Percentiles rank a stretch among this genome's conserved stretches.
phyloP scores from a whole-genome alignment of 2,888 invertebrate genomes.

The Ichneumoninae sp. region DNA sequence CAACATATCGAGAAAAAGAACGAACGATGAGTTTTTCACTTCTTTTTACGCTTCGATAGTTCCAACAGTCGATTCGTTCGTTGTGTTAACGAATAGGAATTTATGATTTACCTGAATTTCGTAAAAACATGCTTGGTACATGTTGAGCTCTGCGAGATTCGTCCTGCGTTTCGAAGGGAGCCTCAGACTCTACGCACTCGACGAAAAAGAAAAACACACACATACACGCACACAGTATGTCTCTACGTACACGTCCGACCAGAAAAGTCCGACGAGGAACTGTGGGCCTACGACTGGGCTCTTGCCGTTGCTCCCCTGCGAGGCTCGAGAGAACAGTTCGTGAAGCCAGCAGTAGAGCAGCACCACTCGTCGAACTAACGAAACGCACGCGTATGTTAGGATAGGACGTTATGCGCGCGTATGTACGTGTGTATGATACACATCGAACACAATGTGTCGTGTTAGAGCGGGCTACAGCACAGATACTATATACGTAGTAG shows the following conservation, averaged over 20 bases:
- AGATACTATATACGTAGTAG: background rate
- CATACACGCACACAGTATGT: background rate
- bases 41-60: conserved; percentile 36
- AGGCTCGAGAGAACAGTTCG: conserved; percentile 22
- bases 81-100: conserved; percentile 17
- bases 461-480: background rate
- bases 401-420: conserved; percentile 22
- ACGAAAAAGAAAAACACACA: conserved; percentile 14
- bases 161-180: background rate
- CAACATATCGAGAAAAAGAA: conserved; percentile 65
- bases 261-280: conserved; percentile 20
- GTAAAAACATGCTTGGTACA: conserved; percentile 75
- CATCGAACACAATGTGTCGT: conserved; percentile 8
- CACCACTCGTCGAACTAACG: conserved; percentile 47
- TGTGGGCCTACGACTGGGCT: conserved; percentile 18
- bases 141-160: conserved; percentile 65
- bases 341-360: conserved; percentile 38
- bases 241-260: conserved; percentile 3
- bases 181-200: conserved; percentile 30
- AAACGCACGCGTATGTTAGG: conserved; percentile 40
- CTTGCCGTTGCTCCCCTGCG: conserved; percentile 49
- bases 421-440: background rate
- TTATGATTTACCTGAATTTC: conserved; percentile 76
- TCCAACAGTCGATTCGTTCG: background rate
- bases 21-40: conserved; percentile 49